Base-by-base conservation (phyloP, 1,140 invertebrate species). In the Melipona quadrifasciata region DNA sequence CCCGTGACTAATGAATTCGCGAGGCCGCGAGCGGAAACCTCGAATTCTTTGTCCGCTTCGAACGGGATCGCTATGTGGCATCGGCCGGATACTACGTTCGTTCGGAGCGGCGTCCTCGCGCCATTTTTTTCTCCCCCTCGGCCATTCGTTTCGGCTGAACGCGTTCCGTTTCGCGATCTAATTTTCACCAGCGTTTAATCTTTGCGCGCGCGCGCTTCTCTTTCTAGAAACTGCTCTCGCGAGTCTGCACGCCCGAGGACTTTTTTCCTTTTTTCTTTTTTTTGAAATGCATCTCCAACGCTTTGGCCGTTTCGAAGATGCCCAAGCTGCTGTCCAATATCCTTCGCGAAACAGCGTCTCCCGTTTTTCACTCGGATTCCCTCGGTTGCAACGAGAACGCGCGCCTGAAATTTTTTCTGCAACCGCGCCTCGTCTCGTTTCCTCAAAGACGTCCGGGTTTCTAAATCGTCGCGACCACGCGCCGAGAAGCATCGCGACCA, bases 181-280 rank as follows among this genome's bases (percentile, higher is more conserved):
- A 91, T 92, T 92, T 92, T 90, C 90, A 82, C 72, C 78, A 67
- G 80, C 86, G 86, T 90, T 91, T 91, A 91, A 90, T 92, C 91
- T 87, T 90, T 87, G 89, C 86, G 58, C 84, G 77, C 85, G 82
- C 75, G 31, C 1, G 65, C 24, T 27, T 73, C 75, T 65, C 17
- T 57, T 57, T 57, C 12, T 10, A 12, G 55, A n/a, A n/a, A n/a
- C 55, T 58, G 14, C 17, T 5, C 27, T 65, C 64, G 14, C 16
- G 1, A 76, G 64, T 65, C 6, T 47, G 39, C 39, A 47, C 8
- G 39, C 39, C 39, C 39, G 39, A 55, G 51, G 31, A 27, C 10
- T 1, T 53, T 70, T 70, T 47, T 47, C 39, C 31, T 61, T n/a
- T 24, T 24, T 2, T 12, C 11, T 16, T 53, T 53, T 16, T 16